Evolutionary conservation across 2,113 vertebrate species (phyloP).

Genomic region (Megatriorchis doriae): DNA sequence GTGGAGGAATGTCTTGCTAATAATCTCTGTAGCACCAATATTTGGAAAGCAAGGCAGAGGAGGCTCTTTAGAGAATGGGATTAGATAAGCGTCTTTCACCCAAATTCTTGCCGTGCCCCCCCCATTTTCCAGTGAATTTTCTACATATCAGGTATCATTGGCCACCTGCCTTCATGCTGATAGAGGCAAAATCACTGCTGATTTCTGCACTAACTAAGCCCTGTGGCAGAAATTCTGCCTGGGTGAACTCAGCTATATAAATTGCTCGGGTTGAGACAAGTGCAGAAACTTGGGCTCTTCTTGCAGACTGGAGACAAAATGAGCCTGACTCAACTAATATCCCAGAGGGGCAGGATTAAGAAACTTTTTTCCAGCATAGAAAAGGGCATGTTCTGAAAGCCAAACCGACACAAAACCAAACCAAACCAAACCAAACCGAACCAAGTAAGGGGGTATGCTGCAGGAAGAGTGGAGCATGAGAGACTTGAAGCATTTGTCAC

Average conservation of each 20-base stretch:
- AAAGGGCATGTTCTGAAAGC: neutral
- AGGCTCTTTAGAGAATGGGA: neutral
- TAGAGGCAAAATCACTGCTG: neutral
- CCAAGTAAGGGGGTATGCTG: neutral
- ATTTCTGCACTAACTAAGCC: neutral
- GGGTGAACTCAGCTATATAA: neutral
- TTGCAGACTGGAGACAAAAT: neutral
- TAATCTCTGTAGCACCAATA: neutral
- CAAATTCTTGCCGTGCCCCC: neutral
- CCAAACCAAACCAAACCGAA: too few species aligned
- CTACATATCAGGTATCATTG: neutral
- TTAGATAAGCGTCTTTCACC: neutral
- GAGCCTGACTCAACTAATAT: neutral
- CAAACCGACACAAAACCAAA: rapidly evolving
- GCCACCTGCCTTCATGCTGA: neutral
- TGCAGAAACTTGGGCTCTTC: neutral
- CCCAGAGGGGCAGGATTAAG: neutral
- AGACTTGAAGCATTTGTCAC: neutral
- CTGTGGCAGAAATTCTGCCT: neutral
- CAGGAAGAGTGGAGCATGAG: neutral
- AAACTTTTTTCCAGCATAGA: neutral
- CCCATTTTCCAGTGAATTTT: neutral
- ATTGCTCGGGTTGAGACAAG: neutral
- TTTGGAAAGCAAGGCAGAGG: neutral
- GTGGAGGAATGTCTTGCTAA: neutral